Conservation (phyloP, 2,797 vertebrate genomes). For the Lycodopsis pacificus region DNA sequence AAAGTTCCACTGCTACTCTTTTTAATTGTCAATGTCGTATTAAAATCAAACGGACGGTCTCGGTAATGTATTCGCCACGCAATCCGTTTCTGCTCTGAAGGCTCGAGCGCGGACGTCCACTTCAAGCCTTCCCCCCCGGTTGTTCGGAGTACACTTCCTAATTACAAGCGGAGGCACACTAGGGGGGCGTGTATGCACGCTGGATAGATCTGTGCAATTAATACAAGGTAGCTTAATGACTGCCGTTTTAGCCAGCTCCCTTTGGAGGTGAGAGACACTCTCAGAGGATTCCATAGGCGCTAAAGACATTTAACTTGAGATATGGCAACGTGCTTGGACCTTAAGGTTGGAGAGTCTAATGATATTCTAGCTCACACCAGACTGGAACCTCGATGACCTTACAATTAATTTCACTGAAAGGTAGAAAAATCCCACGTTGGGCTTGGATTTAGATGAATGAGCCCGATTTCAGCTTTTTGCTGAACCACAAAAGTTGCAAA, state of each 20-base stretch:
- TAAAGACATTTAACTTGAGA: slow-evolving; percentile 48
- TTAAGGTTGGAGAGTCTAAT: slow-evolving; percentile 47
- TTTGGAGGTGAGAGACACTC: slow-evolving; percentile 49
- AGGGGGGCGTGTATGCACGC: slow-evolving; percentile 22
- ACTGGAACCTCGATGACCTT: slow-evolving; percentile 35
- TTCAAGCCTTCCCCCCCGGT: slow-evolving; percentile 47
- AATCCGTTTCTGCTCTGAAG: slow-evolving; percentile 41
- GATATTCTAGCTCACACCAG: slow-evolving; percentile 45
- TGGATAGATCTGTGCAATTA: slow-evolving; percentile 74
- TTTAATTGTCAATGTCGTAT: slow-evolving; percentile 66
- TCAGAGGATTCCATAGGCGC: slow-evolving; percentile 50
- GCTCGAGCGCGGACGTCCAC: slow-evolving; percentile 46
- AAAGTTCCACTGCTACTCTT: slow-evolving; percentile 37
- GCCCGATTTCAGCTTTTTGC: slow-evolving; percentile 19
- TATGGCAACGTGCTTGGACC: slow-evolving; percentile 20
- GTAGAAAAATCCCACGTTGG: slow-evolving; percentile 46
- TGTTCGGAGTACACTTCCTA: slow-evolving; percentile 64
- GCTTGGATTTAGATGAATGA: slow-evolving; percentile 61
- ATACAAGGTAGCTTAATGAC: slow-evolving; percentile 76
- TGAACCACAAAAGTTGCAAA: slow-evolving; percentile 37
- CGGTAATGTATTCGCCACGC: slow-evolving; percentile 51
- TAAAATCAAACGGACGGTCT: slow-evolving; percentile 50
- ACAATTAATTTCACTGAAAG: slow-evolving; percentile 54
- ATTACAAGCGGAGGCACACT: slow-evolving; percentile 68
- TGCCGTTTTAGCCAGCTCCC: slow-evolving; percentile 54